Base-by-base conservation (phyloP, 2,113 vertebrate species). In the Triplophysa siluroides region DNA sequence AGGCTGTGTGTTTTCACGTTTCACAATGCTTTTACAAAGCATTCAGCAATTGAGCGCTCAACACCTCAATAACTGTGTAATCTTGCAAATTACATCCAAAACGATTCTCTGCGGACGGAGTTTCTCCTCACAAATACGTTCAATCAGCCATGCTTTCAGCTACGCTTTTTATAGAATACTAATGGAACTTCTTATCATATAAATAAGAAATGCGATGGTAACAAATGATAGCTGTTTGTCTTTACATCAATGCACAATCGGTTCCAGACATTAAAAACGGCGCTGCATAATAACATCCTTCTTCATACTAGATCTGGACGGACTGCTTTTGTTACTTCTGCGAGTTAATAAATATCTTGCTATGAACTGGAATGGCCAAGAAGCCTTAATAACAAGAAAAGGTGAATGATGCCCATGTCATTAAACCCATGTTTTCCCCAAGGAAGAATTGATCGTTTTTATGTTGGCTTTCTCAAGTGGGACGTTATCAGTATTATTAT, bases 151-250 rank as follows among this genome's bases (percentile, higher is more conserved):
- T 58, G 38, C 73, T 38, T 61, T 18, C n/a, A 33, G 62, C 38
- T 24, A 19, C 77, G 23, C 50, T 63, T 50, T 78, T 78, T 26
- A 70, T n/a, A 47, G 78, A 76, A 82, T 76, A 45, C 62, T 76
- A 80, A 83, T 79, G 71, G 68, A 78, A 23, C 75, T 78, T 45
- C 67, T 71, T 82, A 78, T 50, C 67, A 77, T 82, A 66, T 78
- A 82, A 72, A 82, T 70, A 82, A 78, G 47, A 63, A 66, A 82
- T 47, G 52, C 45, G 10, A 81, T 73, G 73, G 19, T 1, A 19
- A 16, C 58, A 71, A 63, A 62, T 60, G 56, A 69, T 63, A 58
- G 64, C 45, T 45, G 68, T 72, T 81, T 81, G 72, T 62, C 58
- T 72, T 65, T 16, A 72, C 68, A 61, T 70, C 60, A 64, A 50